A percentile compares a stretch with the other conserved stretches of the same genome.
phyloP scores from a whole-genome alignment of 2,113 vertebrate genomes.

The Aegotheles bennettii region DNA sequence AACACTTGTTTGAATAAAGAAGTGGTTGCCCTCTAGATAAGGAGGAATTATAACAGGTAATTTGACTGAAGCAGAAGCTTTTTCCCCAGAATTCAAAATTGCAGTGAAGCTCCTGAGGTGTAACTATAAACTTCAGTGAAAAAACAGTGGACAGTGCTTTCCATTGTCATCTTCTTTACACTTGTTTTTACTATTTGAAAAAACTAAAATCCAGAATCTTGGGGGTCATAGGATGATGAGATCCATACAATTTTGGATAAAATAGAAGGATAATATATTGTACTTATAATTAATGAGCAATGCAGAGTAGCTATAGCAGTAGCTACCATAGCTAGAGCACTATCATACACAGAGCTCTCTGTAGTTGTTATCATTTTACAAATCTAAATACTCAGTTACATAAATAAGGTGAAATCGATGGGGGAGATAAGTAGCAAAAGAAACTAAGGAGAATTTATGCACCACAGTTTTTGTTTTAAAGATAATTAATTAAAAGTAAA shows the following conservation, averaged over 20 bases:
- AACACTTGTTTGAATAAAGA: not conserved
- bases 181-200: not conserved
- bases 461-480: not conserved
- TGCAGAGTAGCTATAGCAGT: not conserved
- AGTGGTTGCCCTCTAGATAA: not conserved
- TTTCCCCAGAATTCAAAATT: not conserved
- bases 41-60: not conserved
- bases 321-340: not conserved
- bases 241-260: not conserved
- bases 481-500: not conserved
- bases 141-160: not conserved
- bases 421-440: not conserved
- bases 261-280: not conserved
- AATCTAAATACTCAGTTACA: not conserved
- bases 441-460: not conserved
- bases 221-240: not conserved
- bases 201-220: not conserved
- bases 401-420: not conserved
- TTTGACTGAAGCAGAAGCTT: not conserved
- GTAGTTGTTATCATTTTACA: not conserved
- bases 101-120: not conserved
- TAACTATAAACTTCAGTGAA: not conserved
- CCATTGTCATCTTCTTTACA: not conserved
- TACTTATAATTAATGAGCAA: not conserved
- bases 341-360: not conserved